Evolutionary conservation across 2,888 invertebrate genomes (phyloP).

Genomic region (Euspilapteryx auroguttella): DNA sequence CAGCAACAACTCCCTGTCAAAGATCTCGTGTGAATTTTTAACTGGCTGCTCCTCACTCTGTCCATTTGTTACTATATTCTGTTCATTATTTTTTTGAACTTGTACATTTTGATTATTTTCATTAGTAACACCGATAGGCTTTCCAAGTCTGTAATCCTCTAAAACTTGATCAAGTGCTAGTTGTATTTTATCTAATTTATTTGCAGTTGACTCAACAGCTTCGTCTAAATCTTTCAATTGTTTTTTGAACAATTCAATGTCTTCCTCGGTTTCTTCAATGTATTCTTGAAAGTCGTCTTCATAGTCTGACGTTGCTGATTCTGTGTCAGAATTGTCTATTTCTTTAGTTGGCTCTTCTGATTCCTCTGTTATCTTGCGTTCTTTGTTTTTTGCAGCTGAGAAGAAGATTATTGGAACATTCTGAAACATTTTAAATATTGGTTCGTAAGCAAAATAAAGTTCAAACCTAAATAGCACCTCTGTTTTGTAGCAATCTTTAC

Average conservation of each 20-base stretch:
- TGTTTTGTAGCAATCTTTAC: too few relatives aligned
- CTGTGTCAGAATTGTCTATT: conserved; percentile 14
- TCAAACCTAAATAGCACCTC: too few relatives aligned
- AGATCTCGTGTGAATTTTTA: conserved; percentile 60
- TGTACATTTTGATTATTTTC: conserved; percentile 9
- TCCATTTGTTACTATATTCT: too few relatives aligned
- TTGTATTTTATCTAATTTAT: conserved; percentile 58
- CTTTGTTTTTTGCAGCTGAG: conserved; percentile 73
- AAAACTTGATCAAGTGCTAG: conserved; percentile 41
- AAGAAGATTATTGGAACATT: conserved; percentile 83
- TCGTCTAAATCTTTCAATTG: conserved; percentile 52
- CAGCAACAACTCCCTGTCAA: conserved; percentile 71
- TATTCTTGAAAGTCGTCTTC: conserved; percentile 18
- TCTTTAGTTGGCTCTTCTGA: conserved; percentile 13
- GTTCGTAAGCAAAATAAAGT: too few relatives aligned
- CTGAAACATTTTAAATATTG: too few relatives aligned
- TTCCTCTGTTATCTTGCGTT: conserved; percentile 41
- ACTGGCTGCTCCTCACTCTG: too few relatives aligned
- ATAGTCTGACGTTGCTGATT: conserved; percentile 28
- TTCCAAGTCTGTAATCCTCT: conserved; percentile 33
- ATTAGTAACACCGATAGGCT: conserved; percentile 19
- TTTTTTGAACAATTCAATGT: conserved; percentile 47
- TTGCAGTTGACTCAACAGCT: conserved; percentile 56
- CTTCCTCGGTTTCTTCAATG: conserved; percentile 33
- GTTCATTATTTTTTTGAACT: too few relatives aligned